A percentile compares a stretch with the other conserved stretches of the same genome.
phyloP scores from a whole-genome alignment of 2,888 invertebrate genomes.

The Lissonota sp. region DNA sequence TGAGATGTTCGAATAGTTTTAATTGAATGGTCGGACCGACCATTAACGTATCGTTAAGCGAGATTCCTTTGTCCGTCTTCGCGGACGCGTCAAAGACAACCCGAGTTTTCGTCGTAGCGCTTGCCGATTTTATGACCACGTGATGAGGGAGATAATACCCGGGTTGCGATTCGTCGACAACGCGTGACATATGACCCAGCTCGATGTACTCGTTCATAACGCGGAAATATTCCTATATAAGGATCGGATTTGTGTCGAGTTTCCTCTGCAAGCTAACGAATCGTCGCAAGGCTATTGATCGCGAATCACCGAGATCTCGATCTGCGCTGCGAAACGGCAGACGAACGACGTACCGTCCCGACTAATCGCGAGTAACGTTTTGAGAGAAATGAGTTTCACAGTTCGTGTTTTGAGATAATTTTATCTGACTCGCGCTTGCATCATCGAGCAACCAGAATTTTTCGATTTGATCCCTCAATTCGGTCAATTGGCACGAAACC shows the following conservation, averaged over 20 bases:
- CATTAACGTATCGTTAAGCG: conserved; percentile 36
- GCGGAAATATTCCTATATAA: conserved; percentile 52
- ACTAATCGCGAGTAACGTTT: conserved; percentile 22
- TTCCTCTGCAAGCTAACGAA: conserved; percentile 39
- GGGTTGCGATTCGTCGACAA: conserved; percentile 11
- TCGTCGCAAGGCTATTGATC: conserved; percentile 47
- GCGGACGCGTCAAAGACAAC: conserved; percentile 58
- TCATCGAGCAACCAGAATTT: conserved; percentile 40
- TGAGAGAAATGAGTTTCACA: conserved; percentile 32
- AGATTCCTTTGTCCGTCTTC: conserved; percentile 31
- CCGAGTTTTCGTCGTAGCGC: conserved; percentile 50
- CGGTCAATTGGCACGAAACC: not conserved
- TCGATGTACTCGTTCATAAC: conserved; percentile 60
- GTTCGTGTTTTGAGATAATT: conserved; percentile 25
- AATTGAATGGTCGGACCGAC: conserved; percentile 44
- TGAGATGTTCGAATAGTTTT: conserved; percentile 31
- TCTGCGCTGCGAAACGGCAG: conserved; percentile 48
- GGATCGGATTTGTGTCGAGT: conserved; percentile 29
- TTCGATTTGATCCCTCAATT: conserved; percentile 17
- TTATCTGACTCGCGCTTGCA: conserved; percentile 30
- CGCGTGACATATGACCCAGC: conserved; percentile 53
- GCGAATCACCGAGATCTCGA: conserved; percentile 57
- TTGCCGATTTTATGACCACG: conserved; percentile 59
- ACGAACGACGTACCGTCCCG: conserved; percentile 14
- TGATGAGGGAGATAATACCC: conserved; percentile 65